Percentiles rank a stretch among this genome's conserved stretches.
Conservation (phyloP, 2,888 invertebrate genomes). For the Amphipyra tragopoginis region DNA sequence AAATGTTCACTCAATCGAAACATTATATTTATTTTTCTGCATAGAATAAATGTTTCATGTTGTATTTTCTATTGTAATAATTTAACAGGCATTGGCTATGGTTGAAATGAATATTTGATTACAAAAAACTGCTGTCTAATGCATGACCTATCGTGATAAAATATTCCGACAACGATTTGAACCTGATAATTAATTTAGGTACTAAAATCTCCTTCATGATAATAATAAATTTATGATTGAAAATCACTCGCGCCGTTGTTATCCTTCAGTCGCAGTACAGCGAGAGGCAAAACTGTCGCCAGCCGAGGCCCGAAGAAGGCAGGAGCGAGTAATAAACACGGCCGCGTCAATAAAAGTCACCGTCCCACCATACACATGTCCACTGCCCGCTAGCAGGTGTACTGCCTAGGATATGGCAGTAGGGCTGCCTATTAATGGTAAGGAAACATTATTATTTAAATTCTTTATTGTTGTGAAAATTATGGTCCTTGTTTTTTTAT, state of each 20-base stretch:
- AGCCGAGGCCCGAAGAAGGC: constrained; percentile 65
- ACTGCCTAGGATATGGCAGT: constrained; percentile 65
- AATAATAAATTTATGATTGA: neutral
- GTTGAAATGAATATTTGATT: too few relatives aligned
- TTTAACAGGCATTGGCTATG: too few relatives aligned
- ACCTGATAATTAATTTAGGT: too few relatives aligned
- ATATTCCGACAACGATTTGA: too few relatives aligned
- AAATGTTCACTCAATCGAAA: constrained; percentile 24
- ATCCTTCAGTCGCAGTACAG: constrained; percentile 53
- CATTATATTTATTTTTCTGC: neutral
- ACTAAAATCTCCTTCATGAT: too few relatives aligned
- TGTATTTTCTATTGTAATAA: neutral
- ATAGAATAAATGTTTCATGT: neutral
- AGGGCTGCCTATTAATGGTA: constrained; percentile 62
- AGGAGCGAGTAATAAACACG: constrained; percentile 81
- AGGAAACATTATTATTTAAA: constrained; percentile 18
- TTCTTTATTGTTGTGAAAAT: constrained; percentile 27
- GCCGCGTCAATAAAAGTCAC: constrained; percentile 85
- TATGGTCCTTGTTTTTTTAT: neutral
- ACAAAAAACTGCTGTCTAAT: too few relatives aligned
- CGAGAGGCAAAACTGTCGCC: constrained; percentile 68
- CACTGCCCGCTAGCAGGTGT: constrained; percentile 77
- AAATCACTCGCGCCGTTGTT: constrained; percentile 34
- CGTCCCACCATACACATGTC: constrained; percentile 83
- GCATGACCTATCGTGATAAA: too few relatives aligned